Evolutionary conservation across 2,113 vertebrate species (phyloP).

Genomic region (Etia nguti): DNA sequence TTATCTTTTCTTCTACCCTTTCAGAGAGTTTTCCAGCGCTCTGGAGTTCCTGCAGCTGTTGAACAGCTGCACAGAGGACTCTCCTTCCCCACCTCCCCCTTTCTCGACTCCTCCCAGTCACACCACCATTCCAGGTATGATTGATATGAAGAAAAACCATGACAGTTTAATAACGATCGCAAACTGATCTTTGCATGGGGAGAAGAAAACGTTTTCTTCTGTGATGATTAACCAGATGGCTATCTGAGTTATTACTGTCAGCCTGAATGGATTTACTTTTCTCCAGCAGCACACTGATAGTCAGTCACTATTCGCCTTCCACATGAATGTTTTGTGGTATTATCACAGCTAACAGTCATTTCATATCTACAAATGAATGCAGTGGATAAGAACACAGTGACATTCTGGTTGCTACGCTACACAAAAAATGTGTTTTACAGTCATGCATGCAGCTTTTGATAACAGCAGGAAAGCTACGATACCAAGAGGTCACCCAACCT

Average conservation of each 20-base stretch:
- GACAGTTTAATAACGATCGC: not conserved
- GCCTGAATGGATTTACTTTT: not conserved
- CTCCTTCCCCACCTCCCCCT: constrained; percentile 51
- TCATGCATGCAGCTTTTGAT: not conserved
- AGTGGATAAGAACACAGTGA: not conserved
- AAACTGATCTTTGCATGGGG: not conserved
- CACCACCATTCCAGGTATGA: constrained; percentile 64
- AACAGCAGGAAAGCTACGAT: not conserved
- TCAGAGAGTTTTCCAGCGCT: constrained; percentile 86
- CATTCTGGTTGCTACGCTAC: not conserved
- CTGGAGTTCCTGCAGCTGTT: constrained; percentile 89
- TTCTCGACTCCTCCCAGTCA: constrained; percentile 70
- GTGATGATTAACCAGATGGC: not conserved
- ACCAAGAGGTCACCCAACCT: not conserved
- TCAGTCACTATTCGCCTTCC: not conserved
- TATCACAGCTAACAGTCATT: not conserved
- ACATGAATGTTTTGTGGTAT: not conserved
- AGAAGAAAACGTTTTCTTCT: not conserved
- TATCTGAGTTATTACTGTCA: not conserved
- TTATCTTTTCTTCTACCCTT: not conserved
- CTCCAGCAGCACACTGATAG: not conserved
- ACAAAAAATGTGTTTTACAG: not conserved
- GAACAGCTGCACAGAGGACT: constrained; percentile 85
- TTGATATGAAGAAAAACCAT: not conserved
- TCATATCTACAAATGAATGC: not conserved